These are phyloP conservation scores for Coendou prehensilis DNA, from an alignment of 2,797 vertebrate genomes.

Conservation along the genomic window DNA sequence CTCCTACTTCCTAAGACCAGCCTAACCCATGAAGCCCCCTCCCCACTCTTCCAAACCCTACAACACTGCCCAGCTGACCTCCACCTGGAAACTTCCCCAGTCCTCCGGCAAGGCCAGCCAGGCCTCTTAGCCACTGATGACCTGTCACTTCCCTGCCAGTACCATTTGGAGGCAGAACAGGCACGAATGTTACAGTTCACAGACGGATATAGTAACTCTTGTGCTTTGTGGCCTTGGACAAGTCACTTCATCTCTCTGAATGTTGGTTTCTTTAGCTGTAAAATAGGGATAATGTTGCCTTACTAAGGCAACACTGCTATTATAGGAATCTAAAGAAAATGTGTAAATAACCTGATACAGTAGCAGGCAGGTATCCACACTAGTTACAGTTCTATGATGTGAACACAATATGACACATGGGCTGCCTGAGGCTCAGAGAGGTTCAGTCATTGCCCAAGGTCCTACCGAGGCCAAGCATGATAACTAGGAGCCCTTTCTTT, in stretches of 20 bases:
- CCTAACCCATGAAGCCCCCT: not conserved
- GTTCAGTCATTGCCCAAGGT: not conserved
- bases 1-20: not conserved
- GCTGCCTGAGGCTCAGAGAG: not conserved
- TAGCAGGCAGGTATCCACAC: not conserved
- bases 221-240: not conserved
- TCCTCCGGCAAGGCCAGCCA: not conserved
- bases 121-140: not conserved
- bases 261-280: not conserved
- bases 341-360: not conserved
- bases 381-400: not conserved
- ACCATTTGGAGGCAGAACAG: not conserved
- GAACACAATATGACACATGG: not conserved
- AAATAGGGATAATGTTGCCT: not conserved
- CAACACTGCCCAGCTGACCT: not conserved
- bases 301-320: not conserved
- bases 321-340: not conserved
- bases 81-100: conserved; percentile 1
- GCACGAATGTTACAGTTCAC: not conserved
- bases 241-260: conserved; percentile 8
- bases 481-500: not conserved
- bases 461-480: not conserved
- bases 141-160: not conserved
- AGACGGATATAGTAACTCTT: not conserved
- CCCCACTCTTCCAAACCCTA: not conserved